Evolutionary conservation across 2,888 invertebrate species (phyloP).

Genomic region (Sturmia bella): DNA sequence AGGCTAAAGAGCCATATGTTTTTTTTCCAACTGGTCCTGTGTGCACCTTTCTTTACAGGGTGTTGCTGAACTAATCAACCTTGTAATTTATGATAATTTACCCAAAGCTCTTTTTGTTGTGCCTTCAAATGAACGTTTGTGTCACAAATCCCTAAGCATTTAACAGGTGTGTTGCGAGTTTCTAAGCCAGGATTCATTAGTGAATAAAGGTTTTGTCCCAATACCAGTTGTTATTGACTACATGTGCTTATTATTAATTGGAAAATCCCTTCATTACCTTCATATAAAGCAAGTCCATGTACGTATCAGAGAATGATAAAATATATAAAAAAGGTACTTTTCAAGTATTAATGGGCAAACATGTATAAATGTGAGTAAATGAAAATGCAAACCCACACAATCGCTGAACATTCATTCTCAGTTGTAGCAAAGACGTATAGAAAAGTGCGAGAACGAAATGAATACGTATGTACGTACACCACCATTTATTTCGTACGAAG

Average conservation of each 20-base stretch:
- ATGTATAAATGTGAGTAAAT: too few species aligned
- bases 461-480: too few species aligned
- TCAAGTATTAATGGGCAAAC: too few species aligned
- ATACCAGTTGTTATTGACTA: neutral
- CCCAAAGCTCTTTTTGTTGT: slow-evolving; percentile 6
- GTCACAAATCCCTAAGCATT: slow-evolving; percentile 23
- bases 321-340: too few species aligned
- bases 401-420: too few species aligned
- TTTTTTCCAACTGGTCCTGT: neutral
- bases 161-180: slow-evolving; percentile 56
- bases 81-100: slow-evolving; percentile 63
- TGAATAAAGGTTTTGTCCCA: slow-evolving; percentile 6
- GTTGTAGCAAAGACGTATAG: too few species aligned
- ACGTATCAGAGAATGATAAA: too few species aligned
- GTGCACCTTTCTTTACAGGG: slow-evolving; percentile 40
- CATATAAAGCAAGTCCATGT: too few species aligned
- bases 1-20: slow-evolving; percentile 56
- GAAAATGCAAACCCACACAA: too few species aligned
- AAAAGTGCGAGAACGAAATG: too few species aligned
- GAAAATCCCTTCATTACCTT: slow-evolving; percentile 23
- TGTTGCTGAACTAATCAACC: slow-evolving; percentile 65
- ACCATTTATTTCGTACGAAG: too few species aligned
- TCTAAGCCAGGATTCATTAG: slow-evolving; percentile 3
- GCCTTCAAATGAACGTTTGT: slow-evolving; percentile 15
- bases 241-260: neutral